phyloP scores from a whole-genome alignment of 2,113 vertebrate genomes.

The Nothoprocta pentlandii region DNA sequence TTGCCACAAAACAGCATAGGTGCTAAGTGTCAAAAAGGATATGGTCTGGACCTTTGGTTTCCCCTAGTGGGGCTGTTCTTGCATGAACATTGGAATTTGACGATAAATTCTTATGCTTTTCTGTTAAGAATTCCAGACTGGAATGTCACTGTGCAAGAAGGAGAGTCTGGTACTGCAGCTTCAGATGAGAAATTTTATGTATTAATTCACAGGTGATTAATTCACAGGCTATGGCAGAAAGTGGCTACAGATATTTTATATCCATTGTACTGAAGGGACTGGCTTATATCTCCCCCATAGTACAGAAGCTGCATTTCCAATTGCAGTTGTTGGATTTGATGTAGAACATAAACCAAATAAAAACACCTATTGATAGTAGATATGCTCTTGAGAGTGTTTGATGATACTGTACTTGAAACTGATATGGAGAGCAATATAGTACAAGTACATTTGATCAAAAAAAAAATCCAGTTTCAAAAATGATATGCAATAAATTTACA shows the following conservation, averaged over 20 bases:
- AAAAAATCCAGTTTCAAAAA: conserved; percentile 12
- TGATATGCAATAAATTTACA: neutral
- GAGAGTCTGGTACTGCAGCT: neutral
- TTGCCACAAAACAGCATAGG: rapidly evolving
- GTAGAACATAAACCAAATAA: neutral
- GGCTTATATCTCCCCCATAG: neutral
- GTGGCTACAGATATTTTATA: neutral
- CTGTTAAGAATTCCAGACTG: neutral
- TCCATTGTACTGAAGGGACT: neutral
- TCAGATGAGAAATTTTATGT: neutral
- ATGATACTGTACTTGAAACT: neutral
- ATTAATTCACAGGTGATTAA: neutral
- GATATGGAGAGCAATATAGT: neutral
- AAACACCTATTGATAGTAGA: neutral
- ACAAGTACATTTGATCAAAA: neutral
- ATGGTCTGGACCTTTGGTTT: neutral
- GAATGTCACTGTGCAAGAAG: neutral
- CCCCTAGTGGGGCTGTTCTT: neutral
- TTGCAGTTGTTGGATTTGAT: neutral
- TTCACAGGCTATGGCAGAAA: neutral
- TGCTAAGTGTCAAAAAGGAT: neutral
- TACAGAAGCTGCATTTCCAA: neutral
- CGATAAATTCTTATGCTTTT: neutral
- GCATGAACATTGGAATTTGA: neutral
- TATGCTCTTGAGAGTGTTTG: neutral